Base-by-base conservation (phyloP, 2,797 vertebrate species). In the Scyliorhinus canicula region DNA sequence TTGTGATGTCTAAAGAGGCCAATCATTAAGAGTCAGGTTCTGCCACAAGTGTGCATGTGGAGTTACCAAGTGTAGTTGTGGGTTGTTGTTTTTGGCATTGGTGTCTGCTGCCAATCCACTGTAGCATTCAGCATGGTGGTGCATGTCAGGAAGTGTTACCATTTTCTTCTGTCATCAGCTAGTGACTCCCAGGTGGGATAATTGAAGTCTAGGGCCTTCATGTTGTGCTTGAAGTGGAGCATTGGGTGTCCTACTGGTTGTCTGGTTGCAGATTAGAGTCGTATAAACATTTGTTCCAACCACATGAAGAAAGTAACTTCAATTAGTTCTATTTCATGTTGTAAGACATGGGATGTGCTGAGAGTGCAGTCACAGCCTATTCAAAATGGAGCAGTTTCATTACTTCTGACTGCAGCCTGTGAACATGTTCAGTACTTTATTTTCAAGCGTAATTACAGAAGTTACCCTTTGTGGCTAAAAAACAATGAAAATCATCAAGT, bases 321-420 rank as follows among this genome's bases (percentile, higher is more conserved):
- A 91, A 63, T 91, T 91, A 63, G 21, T 57, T 91, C 88, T 8
- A 91, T 63, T 91, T 91, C 57, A 40, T 57, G 65, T 44, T 91
- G 57, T 65, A 65, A 91, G 60, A 40, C 21, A 11, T 26, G 60
- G 21, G n/a, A n/a, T n/a, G n/a, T 90, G 55, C 55, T 60, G 26
- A 35, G 50, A 35, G 52, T 55, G 12, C 52, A 55, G 47, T 86
- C 84, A 86, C 31, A 28, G 26, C 16, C 50, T 55, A 55, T 52
- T 86, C 50, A 26, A 26, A 47, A 8, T 21, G 31, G 84, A 86
- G 28, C 31, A 35, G 11, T 50, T 86, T 50, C 28, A 86, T 24
- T 55, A 35, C 31, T 55, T 88, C 85, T 88, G 85, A 19, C 35
- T 65, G 52, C 85, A 57, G 28, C 7, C 8, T 63, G 88, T 4